These are phyloP conservation scores for Drosophila hamatofila DNA, from an alignment of 2,888 invertebrate species.

Conservation along the genomic window DNA sequence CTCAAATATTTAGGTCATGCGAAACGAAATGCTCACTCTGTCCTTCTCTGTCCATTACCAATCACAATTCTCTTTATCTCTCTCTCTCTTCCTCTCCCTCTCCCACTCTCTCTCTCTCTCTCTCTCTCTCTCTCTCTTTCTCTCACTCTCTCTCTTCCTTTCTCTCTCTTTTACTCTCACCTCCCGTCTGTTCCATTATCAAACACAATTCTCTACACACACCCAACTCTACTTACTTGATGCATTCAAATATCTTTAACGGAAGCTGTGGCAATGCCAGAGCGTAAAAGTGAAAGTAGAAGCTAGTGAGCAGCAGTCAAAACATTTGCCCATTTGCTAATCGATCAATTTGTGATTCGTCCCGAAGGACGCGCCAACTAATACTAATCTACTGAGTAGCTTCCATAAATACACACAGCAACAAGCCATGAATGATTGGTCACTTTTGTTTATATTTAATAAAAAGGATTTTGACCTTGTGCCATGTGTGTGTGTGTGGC, in stretches of 20 bases:
- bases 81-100: too few relatives aligned
- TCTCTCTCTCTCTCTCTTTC: too few relatives aligned
- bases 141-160: too few relatives aligned
- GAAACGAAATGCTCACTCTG: too few relatives aligned
- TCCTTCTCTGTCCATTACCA: too few relatives aligned
- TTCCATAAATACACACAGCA: conserved; percentile 19
- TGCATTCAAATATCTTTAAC: neutral
- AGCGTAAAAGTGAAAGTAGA: too few relatives aligned
- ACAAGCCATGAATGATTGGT: conserved; percentile 65
- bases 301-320: conserved; percentile 7
- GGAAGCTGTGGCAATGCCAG: neutral
- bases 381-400: conserved; percentile 51
- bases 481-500: conserved; percentile 12
- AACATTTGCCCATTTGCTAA: conserved; percentile 35
- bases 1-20: too few relatives aligned
- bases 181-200: too few relatives aligned
- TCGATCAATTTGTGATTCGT: conserved; percentile 65
- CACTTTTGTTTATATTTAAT: conserved; percentile 49
- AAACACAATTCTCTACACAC: neutral
- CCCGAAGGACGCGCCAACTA: conserved; percentile 43
- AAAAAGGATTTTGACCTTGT: conserved; percentile 54
- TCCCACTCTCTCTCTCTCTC: too few relatives aligned
- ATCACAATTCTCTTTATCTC: too few relatives aligned
- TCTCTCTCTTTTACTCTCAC: too few relatives aligned
- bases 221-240: neutral